phyloP scores from a whole-genome alignment of 2,888 invertebrate species.

The Nymphalis urticae region DNA sequence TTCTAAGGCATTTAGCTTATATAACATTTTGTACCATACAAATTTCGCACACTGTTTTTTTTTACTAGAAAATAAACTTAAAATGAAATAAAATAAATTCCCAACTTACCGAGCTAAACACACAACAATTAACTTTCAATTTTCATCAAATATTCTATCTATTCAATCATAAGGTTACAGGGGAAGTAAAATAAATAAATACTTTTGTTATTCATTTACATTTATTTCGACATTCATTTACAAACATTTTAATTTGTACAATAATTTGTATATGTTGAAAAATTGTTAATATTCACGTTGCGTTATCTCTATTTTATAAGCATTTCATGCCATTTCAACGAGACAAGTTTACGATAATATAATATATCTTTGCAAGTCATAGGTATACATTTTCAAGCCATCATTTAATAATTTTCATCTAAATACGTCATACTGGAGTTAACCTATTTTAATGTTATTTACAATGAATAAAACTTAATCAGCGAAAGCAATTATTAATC shows the following conservation, averaged over 20 bases:
- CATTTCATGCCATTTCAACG: constrained; percentile 73
- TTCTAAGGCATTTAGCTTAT: too few species aligned
- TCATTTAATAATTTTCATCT: constrained; percentile 14
- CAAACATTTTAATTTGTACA: constrained; percentile 75
- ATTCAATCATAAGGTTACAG: not conserved
- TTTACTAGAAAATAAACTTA: too few species aligned
- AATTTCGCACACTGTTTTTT: too few species aligned
- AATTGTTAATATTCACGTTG: constrained; percentile 69
- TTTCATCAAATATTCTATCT: too few species aligned
- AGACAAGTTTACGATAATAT: constrained; percentile 71
- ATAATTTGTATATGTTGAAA: constrained; percentile 57
- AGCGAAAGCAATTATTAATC: constrained; percentile 44
- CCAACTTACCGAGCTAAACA: too few species aligned
- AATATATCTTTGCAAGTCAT: constrained; percentile 59
- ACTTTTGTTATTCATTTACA: constrained; percentile 55
- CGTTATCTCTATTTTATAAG: constrained; percentile 53
- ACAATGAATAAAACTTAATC: constrained; percentile 61
- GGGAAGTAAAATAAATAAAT: constrained; percentile 26
- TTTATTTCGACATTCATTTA: constrained; percentile 77
- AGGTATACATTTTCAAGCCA: constrained; percentile 49
- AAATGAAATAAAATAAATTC: too few species aligned
- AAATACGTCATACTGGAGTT: constrained; percentile 49
- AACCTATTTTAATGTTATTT: constrained; percentile 63
- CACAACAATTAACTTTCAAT: too few species aligned
- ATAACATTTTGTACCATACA: too few species aligned